A percentile compares a stretch with the other conserved stretches of the same genome.
These are phyloP conservation scores for Drosophila hydei DNA, from an alignment of 1,140 invertebrate species.

Conservation along the genomic window DNA sequence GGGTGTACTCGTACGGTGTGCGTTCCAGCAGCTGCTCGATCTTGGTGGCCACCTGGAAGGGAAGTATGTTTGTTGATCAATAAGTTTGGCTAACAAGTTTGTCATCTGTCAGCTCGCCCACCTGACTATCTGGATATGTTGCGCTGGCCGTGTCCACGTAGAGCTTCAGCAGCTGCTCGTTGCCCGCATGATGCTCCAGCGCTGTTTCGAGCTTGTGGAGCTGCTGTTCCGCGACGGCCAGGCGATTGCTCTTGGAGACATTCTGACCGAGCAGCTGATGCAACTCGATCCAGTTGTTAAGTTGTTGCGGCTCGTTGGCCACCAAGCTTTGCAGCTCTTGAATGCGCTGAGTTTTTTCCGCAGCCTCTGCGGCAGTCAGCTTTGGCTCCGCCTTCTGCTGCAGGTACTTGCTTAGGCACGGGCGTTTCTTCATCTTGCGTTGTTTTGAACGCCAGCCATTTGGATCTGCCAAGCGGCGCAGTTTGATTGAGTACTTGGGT, in stretches of 20 bases:
- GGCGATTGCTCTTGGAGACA: constrained; percentile 44
- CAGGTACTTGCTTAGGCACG: not conserved
- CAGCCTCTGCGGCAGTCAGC: not conserved
- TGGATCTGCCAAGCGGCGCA: not conserved
- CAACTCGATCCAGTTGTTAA: constrained; percentile 49
- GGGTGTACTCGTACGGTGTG: constrained; percentile 85
- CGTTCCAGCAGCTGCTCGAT: constrained; percentile 84
- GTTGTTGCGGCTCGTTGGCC: constrained; percentile 23
- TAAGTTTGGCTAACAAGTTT: not conserved
- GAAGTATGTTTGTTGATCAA: not conserved
- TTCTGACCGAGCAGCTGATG: constrained; percentile 47
- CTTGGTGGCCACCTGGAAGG: constrained; percentile 84
- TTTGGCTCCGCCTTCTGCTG: not conserved
- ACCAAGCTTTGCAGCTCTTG: constrained; percentile 11
- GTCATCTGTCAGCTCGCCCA: constrained; percentile 22
- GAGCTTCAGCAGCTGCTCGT: constrained; percentile 86
- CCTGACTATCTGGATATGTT: constrained; percentile 62
- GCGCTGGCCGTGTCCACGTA: constrained; percentile 57
- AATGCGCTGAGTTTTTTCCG: constrained; percentile 11
- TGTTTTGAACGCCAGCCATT: not conserved
- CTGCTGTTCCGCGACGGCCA: constrained; percentile 60
- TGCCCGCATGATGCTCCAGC: constrained; percentile 84
- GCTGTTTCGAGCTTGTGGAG: constrained; percentile 46
- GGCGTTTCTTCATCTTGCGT: not conserved
- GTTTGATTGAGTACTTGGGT: constrained; percentile 71